Percentiles rank a stretch among this genome's conserved stretches.
These are phyloP conservation scores for Paedocypris sp. DNA, from an alignment of 2,113 vertebrate genomes.

Conservation along the genomic window DNA sequence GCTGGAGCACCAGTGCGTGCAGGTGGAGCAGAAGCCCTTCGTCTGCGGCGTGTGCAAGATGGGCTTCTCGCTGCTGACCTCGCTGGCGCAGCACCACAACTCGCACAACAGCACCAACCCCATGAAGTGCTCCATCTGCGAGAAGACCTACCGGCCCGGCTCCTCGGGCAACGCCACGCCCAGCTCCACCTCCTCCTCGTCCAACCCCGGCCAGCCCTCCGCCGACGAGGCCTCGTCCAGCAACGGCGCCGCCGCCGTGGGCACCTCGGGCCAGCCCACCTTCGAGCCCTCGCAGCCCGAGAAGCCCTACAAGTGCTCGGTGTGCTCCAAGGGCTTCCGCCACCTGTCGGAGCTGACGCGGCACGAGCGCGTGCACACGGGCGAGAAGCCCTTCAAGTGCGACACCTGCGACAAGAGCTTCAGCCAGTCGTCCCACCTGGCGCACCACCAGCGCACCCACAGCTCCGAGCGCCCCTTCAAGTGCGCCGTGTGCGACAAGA, in stretches of 20 bases:
- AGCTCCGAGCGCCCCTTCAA: slow-evolving; percentile 92
- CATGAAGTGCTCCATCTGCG: slow-evolving; percentile 94
- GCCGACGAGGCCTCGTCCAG: slow-evolving; percentile 49
- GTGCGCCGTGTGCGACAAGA: slow-evolving; percentile 92
- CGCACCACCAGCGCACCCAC: slow-evolving; percentile 94
- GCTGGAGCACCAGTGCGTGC: slow-evolving; percentile 91
- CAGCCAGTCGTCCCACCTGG: slow-evolving; percentile 92
- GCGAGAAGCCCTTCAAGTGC: slow-evolving; percentile 94
- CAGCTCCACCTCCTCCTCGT: slow-evolving; percentile 42
- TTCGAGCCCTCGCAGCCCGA: slow-evolving; percentile 59
- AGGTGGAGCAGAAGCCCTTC: slow-evolving; percentile 96
- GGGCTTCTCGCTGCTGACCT: slow-evolving; percentile 94
- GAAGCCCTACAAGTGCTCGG: slow-evolving; percentile 86
- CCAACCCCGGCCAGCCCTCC: slow-evolving; percentile 51
- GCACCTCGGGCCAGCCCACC: slow-evolving; percentile 44
- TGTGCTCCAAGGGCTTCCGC: slow-evolving; percentile 94
- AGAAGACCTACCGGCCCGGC: slow-evolving; percentile 83
- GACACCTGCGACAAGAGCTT: slow-evolving; percentile 94
- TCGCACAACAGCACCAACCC: slow-evolving; percentile 78
- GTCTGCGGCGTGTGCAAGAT: slow-evolving; percentile 95
- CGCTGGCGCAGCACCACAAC: slow-evolving; percentile 85
- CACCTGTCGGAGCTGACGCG: slow-evolving; percentile 89
- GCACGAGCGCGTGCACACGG: slow-evolving; percentile 90
- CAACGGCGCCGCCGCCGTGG: slow-evolving; percentile 56
- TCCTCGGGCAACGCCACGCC: slow-evolving; percentile 51